These are phyloP conservation scores for Drosophila lowei DNA, from an alignment of 1,140 invertebrate species.

Conservation along the genomic window DNA sequence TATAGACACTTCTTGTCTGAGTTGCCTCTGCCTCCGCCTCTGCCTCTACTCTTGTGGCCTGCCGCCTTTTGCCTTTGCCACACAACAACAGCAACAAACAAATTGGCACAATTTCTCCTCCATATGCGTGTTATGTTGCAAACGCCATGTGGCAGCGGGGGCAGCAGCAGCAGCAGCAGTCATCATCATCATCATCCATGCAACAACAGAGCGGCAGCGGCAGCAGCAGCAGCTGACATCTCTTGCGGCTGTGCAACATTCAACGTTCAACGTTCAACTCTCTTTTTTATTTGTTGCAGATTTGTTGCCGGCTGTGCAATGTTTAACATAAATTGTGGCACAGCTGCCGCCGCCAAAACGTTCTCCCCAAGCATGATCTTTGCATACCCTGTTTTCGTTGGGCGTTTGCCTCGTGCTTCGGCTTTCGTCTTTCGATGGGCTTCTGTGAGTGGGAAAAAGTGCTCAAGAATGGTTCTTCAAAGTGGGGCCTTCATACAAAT, in stretches of 20 bases:
- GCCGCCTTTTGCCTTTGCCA: conserved; percentile 60
- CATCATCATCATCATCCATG: conserved; percentile 20
- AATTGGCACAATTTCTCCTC: conserved; percentile 79
- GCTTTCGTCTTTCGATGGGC: neutral
- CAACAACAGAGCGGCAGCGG: conserved; percentile 30
- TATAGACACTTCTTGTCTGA: conserved; percentile 56
- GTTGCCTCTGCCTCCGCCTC: conserved; percentile 8
- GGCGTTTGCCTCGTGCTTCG: neutral
- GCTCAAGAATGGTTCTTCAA: no score
- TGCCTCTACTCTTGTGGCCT: conserved; percentile 1
- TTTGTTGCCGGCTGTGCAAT: conserved; percentile 59
- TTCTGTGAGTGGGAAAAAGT: neutral
- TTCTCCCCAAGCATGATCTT: conserved; percentile 28
- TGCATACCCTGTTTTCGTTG: conserved; percentile 26
- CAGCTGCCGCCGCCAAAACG: conserved; percentile 49
- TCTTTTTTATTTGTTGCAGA: conserved; percentile 57
- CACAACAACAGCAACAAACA: conserved; percentile 56
- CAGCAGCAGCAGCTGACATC: conserved; percentile 61
- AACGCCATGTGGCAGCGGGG: conserved; percentile 53
- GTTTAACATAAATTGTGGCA: conserved; percentile 73
- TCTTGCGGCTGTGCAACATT: conserved; percentile 60
- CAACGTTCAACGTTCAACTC: conserved; percentile 51
- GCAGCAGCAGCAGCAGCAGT: conserved; percentile 17
- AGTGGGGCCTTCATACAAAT: no score
- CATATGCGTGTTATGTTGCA: conserved; percentile 72